Evolutionary conservation across 64 coral and sea anemone genomes (phyloP).

Genomic region (Cladopsammia gracilis): DNA sequence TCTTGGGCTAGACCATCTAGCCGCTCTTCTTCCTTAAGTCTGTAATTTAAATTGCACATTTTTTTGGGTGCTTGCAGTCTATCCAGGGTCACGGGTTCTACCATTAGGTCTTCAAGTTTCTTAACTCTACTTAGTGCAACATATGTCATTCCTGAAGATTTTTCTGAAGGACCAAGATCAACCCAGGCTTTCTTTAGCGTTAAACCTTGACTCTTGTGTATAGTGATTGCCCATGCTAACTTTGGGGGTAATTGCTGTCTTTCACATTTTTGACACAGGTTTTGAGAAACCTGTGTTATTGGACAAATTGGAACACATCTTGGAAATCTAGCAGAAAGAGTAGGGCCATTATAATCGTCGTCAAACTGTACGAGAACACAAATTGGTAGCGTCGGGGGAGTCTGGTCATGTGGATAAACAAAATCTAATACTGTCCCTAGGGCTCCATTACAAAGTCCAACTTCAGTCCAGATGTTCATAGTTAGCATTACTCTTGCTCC

Average conservation of each 20-base stretch:
- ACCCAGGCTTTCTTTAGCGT: slow-evolving; percentile 75
- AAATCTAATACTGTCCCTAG: slow-evolving; percentile 75
- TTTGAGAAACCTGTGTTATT: slow-evolving; percentile 48
- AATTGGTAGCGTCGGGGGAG: slow-evolving; percentile 60
- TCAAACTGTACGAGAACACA: slow-evolving; percentile 67
- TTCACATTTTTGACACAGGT: slow-evolving; percentile 23
- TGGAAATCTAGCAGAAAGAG: slow-evolving; percentile 34
- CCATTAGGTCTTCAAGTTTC: slow-evolving; percentile 54
- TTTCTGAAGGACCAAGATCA: slow-evolving; percentile 72
- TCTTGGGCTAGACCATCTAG: slow-evolving; percentile 53
- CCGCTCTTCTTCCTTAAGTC: slow-evolving; percentile 69
- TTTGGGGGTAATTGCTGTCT: slow-evolving; percentile 62
- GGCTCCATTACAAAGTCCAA: slow-evolving; percentile 82
- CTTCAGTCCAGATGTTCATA: slow-evolving; percentile 63
- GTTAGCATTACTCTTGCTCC: slow-evolving; percentile 74
- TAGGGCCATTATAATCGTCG: slow-evolving; percentile 46
- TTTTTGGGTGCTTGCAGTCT: slow-evolving; percentile 65
- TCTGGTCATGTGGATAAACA: slow-evolving; percentile 61
- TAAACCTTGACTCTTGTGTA: too few species aligned
- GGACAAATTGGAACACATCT: slow-evolving; percentile 48
- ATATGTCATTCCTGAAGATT: slow-evolving; percentile 69
- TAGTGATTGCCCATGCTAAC: slow-evolving; percentile 61
- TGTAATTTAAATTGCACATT: slow-evolving; percentile 64
- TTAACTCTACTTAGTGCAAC: slow-evolving; percentile 78
- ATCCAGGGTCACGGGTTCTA: slow-evolving; percentile 70